Base-by-base conservation (phyloP, 2,888 invertebrate genomes). In the Eristalinus sepulchralis region DNA sequence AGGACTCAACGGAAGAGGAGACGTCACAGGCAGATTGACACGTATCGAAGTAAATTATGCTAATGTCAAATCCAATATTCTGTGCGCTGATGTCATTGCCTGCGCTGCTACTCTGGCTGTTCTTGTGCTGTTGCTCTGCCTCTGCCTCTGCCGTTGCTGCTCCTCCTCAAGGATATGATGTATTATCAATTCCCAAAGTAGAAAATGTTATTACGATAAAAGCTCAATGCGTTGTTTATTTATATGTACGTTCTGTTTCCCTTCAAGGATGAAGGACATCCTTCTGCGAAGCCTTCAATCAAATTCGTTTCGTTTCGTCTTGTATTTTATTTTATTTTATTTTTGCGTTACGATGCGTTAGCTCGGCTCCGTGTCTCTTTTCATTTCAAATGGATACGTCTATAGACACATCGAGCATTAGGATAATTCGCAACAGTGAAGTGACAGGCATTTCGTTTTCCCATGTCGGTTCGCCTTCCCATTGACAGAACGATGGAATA, bases 1-100 rank as follows among this genome's bases (percentile, higher is more conserved):
- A 22, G 27, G 13, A 33, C 2, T 59, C 34, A 10, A 57, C 57
- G 13, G 27, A n/a, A 33, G 62, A 17, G 34, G 17, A n/a, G 33
- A 62, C 27, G 33, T 33, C 39, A 24, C 81, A 75, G 63, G 62
- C 78, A 86, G 83, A 86, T 86, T 86, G 86, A 86, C 86, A 86
- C 86, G 86, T 86, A 86, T 86, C 79, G 86, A 89, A 90, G 90
- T 90, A 90, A 91, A 91, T 91, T 91, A 91, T 91, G 91, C 90
- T 91, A 91, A 91, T 91, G 90, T 91, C 90, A 89, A 91, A 91
- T 86, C 86, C 86, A 86, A 86, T 86, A 86, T 86, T 86, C 86
- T 67, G 59, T 39, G 64, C 71, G 71, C 82, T 86, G 85, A 86
- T 86, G 85, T 86, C 82, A 82, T 86, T 85, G 77, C 63, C 67